phyloP scores from a whole-genome alignment of 2,797 vertebrate species.

The Microchirus variegatus region DNA sequence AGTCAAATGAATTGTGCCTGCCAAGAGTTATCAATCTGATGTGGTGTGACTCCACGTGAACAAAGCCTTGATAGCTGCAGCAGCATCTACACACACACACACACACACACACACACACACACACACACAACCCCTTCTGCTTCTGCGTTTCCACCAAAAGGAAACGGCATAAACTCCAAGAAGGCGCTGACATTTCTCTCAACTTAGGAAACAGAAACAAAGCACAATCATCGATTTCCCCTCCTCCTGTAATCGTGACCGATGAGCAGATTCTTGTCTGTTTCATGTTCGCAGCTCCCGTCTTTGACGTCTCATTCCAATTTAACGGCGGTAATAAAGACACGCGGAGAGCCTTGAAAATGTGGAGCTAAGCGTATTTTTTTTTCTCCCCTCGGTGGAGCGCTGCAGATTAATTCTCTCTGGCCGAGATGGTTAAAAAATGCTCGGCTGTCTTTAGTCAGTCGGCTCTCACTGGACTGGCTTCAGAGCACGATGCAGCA shows the following conservation, averaged over 20 bases:
- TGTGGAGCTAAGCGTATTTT: conserved; percentile 72
- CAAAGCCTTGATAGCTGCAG: conserved; percentile 63
- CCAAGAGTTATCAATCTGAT: conserved; percentile 77
- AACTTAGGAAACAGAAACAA: conserved; percentile 41
- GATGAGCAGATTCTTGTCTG: conserved; percentile 45
- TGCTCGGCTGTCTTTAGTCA: conserved; percentile 68
- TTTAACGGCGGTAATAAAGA: conserved; percentile 58
- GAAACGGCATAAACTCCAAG: conserved; percentile 22
- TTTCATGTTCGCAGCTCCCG: conserved; percentile 26
- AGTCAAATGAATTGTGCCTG: conserved; percentile 79
- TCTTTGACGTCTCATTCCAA: conserved; percentile 49
- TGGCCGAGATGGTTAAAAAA: conserved; percentile 75
- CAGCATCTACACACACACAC: conserved; percentile 36
- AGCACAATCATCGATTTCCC: conserved; percentile 14
- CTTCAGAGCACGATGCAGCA: conserved; percentile 67
- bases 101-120: conserved; percentile 1
- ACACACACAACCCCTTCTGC: conserved; percentile 23
- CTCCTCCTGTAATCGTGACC: conserved; percentile 31
- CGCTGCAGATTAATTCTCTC: conserved; percentile 71
- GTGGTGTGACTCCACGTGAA: conserved; percentile 60
- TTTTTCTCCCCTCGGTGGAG: conserved; percentile 42
- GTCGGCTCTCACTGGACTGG: conserved; percentile 57
- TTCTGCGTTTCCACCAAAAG: conserved; percentile 38
- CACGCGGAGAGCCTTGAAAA: conserved; percentile 58
- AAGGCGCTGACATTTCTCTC: conserved; percentile 14